Evolutionary conservation across 2,888 invertebrate genomes (phyloP), one percentile per base, ranked within the genome.

Genomic region (Tipula vernalis): DNA sequence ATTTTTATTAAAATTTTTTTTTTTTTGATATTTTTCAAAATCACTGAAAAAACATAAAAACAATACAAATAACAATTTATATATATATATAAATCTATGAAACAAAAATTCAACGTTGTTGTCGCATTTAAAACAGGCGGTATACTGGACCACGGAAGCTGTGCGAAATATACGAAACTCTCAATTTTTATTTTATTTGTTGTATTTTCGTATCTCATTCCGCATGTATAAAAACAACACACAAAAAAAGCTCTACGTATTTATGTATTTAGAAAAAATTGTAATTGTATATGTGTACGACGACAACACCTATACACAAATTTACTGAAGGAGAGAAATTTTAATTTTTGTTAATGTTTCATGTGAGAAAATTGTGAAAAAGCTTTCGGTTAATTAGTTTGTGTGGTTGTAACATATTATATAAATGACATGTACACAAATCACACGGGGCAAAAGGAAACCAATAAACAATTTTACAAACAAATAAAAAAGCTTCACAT

Each of bases 91-190:
- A 28, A 28, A 28, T 71, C 28, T 71, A 71, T 10, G 71, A 71
- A 71, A 71, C 71, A 71, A 71, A 71, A 71, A 71, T 71, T 71
- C 71, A 71, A 84, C 41, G 84, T n/a, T 84, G 84, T 84, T 84
- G 84, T 39, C 84, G 84, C 84, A 84, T 84, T 84, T 41, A 84
- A 41, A 84, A 39, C 84, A 84, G 84, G 84, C 84, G 84, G 36
- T 84, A 84, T 84, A 84, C 84, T 84, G 84, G 84, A 84, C 84
- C 84, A 84, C 36, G 84, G 84, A 84, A 84, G 41, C 41, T 84
- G 84, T 84, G 41, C 41, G 36, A 36, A 84, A 84, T 15, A 84
- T 6, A 39, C 71, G 71, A 71, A 71, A 71, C 71, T 71, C 71
- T 71, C 71, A 71, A 15, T 57, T 71, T 71, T 71, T 71, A 28